Percentiles rank a stretch among this genome's conserved stretches.
phyloP scores from a whole-genome alignment of 2,797 vertebrate genomes.

The Adelosebastes latens region DNA sequence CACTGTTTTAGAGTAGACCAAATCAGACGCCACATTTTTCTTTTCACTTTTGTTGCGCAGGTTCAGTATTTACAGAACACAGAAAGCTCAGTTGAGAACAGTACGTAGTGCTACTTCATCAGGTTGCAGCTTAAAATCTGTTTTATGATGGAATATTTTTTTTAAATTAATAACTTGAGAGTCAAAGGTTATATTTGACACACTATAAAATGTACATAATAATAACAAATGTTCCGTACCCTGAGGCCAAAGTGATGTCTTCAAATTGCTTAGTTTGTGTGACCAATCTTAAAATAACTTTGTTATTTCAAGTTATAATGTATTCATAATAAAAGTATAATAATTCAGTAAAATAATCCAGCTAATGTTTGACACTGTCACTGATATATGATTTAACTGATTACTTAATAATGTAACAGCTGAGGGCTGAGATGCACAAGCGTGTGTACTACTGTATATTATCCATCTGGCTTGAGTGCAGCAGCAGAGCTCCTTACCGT shows the following conservation, averaged over 20 bases:
- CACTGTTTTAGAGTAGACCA: background rate
- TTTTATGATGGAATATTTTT: background rate
- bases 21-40: too few species aligned
- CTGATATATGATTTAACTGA: background rate
- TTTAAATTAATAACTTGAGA: background rate
- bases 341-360: background rate
- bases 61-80: background rate
- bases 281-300: background rate
- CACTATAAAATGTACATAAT: background rate
- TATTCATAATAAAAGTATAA: background rate
- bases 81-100: background rate
- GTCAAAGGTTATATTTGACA: background rate
- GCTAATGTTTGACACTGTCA: background rate
- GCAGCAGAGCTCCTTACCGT: conserved; percentile 57
- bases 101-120: background rate
- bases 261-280: background rate
- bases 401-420: background rate
- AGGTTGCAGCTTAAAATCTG: background rate
- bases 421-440: background rate
- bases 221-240: background rate
- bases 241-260: background rate
- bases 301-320: background rate
- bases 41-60: background rate
- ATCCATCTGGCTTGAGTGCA: background rate
- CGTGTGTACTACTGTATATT: background rate